Percentiles rank a stretch among this genome's conserved stretches.
Evolutionary conservation across 2,888 invertebrate genomes (phyloP).

Genomic region (Stenodema calcarata): DNA sequence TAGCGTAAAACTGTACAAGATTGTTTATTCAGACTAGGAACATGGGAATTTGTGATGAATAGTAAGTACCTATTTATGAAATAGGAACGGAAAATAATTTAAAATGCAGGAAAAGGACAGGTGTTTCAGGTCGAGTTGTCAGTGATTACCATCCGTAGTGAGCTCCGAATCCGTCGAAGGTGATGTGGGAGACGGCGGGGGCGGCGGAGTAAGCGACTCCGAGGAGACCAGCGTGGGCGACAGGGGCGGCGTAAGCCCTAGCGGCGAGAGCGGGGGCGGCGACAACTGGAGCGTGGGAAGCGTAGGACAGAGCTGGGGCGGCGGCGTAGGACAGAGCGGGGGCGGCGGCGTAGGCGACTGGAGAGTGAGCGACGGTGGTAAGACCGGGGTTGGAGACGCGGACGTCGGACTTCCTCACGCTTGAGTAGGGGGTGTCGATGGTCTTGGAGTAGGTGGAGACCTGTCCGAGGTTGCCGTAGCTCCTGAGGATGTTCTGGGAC

Average conservation of each 20-base stretch:
- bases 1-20: slow-evolving; percentile 21
- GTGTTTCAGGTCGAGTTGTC: not conserved
- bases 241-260: slow-evolving; percentile 64
- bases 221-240: slow-evolving; percentile 55
- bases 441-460: slow-evolving; percentile 74
- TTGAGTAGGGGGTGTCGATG: slow-evolving; percentile 75
- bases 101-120: not conserved
- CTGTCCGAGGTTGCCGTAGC: slow-evolving; percentile 71
- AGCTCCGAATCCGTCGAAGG: slow-evolving; percentile 57
- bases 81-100: not conserved
- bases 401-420: slow-evolving; percentile 73
- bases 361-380: slow-evolving; percentile 60
- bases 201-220: slow-evolving; percentile 56
- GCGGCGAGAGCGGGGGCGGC: slow-evolving; percentile 55
- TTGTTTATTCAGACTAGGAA: slow-evolving; percentile 39
- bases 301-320: slow-evolving; percentile 46
- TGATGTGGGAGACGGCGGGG: slow-evolving; percentile 58
- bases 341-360: slow-evolving; percentile 62
- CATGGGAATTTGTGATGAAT: not conserved
- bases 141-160: slow-evolving; percentile 56
- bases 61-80: not conserved
- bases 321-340: slow-evolving; percentile 55
- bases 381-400: slow-evolving; percentile 70
- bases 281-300: slow-evolving; percentile 55
- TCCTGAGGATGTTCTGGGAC: slow-evolving; percentile 68